Evolutionary conservation across 2,888 invertebrate species (phyloP).

Genomic region (Apocheima hispidaria): DNA sequence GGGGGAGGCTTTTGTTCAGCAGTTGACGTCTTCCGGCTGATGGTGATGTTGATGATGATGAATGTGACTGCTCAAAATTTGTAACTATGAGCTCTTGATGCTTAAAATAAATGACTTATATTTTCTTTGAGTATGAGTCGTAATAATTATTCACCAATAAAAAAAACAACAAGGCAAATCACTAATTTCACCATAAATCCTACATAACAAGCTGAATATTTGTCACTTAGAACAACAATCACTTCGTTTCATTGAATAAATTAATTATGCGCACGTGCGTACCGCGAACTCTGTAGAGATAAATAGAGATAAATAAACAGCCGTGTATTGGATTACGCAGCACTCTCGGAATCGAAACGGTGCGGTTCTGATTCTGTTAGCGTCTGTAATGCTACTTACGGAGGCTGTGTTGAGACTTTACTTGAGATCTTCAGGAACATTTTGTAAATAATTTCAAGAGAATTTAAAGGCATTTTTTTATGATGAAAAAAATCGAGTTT

Average conservation of each 20-base stretch:
- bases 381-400: constrained; percentile 1
- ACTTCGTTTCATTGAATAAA: constrained; percentile 20
- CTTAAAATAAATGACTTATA: too few relatives aligned
- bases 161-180: too few relatives aligned
- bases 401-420: neutral
- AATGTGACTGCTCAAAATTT: too few relatives aligned
- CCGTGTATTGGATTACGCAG: constrained; percentile 17
- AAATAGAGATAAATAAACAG: constrained; percentile 19
- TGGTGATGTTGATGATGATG: too few relatives aligned
- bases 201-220: constrained; percentile 14
- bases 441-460: too few relatives aligned
- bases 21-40: too few relatives aligned
- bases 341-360: constrained; percentile 1
- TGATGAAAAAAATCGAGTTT: too few relatives aligned
- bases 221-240: constrained; percentile 14
- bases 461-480: neutral
- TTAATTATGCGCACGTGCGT: constrained; percentile 23
- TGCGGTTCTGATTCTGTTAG: constrained; percentile 4
- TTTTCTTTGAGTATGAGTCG: neutral
- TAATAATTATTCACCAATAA: too few relatives aligned
- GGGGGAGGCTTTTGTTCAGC: too few relatives aligned
- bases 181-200: constrained; percentile 2
- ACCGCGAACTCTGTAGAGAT: neutral
- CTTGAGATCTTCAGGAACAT: neutral
- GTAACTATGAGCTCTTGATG: too few relatives aligned